Evolutionary conservation across 2,797 vertebrate genomes (phyloP).

Genomic region (Poliocrania exsul): DNA sequence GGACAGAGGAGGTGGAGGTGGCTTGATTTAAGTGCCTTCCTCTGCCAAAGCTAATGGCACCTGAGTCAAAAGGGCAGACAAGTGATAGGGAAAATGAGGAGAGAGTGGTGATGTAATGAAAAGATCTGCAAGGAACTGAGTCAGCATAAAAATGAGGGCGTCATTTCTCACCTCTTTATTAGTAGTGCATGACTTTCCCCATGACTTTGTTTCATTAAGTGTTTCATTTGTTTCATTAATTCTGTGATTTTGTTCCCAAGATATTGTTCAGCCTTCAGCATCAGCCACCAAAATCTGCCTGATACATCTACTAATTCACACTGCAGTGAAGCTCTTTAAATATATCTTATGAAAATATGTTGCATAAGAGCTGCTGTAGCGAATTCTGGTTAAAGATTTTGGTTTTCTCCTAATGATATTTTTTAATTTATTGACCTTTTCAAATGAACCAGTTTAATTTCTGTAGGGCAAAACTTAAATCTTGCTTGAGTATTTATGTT

Average conservation of each 20-base stretch:
- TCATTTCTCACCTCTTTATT: neutral
- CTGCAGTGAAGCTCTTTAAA: neutral
- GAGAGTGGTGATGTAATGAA: neutral
- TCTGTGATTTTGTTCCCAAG: neutral
- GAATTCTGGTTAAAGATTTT: neutral
- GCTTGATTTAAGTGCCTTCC: neutral
- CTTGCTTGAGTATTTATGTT: neutral
- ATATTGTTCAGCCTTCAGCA: neutral
- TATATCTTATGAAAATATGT: neutral
- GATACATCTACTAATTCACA: neutral
- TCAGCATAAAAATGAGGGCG: neutral
- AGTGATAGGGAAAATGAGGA: neutral
- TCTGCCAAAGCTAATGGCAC: neutral
- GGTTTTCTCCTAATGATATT: neutral
- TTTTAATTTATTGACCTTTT: conserved; percentile 1
- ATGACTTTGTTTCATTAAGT: neutral
- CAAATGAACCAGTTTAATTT: neutral
- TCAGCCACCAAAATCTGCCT: neutral
- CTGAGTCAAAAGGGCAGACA: neutral
- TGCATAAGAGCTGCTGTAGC: neutral
- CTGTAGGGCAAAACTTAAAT: neutral
- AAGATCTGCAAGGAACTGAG: neutral
- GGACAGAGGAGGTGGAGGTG: neutral
- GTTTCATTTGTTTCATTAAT: neutral
- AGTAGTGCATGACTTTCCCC: neutral